Conservation (phyloP, 2,797 vertebrate genomes). For the Rhynchonycteris naso region DNA sequence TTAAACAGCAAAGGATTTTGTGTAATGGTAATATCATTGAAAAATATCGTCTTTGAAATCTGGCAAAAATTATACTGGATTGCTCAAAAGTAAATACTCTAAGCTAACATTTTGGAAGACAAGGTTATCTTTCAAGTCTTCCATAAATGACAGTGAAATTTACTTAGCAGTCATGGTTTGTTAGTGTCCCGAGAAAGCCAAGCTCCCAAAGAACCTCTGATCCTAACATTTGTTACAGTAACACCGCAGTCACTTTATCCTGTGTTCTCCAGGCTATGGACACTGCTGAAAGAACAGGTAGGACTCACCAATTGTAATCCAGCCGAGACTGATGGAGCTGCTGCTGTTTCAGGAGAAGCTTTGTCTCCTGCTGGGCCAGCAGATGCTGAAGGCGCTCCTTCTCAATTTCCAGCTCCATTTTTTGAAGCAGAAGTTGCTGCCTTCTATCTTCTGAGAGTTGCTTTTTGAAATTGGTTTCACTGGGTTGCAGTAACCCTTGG, state of each 20-base stretch:
- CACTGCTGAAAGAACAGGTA: background rate
- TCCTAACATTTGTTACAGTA: background rate
- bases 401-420: constrained; percentile 95
- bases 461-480: constrained; percentile 74
- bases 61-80: background rate
- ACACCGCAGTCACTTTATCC: background rate
- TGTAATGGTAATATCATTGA: background rate
- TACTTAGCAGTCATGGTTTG: background rate
- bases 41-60: constrained; percentile 22
- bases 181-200: background rate
- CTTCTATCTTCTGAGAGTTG: constrained; percentile 91
- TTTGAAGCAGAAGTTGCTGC: constrained; percentile 93
- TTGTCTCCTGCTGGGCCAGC: constrained; percentile 93
- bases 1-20: constrained; percentile 18
- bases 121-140: constrained; percentile 42
- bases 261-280: background rate
- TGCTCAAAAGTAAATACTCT: constrained; percentile 7
- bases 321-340: constrained; percentile 89
- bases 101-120: constrained; percentile 50
- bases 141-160: background rate
- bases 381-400: constrained; percentile 92
- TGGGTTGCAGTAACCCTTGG: background rate
- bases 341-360: constrained; percentile 91
- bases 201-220: background rate
- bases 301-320: constrained; percentile 90